Conservation (phyloP, 2,113 vertebrate genomes). For the Brienomyrus longianalis region DNA sequence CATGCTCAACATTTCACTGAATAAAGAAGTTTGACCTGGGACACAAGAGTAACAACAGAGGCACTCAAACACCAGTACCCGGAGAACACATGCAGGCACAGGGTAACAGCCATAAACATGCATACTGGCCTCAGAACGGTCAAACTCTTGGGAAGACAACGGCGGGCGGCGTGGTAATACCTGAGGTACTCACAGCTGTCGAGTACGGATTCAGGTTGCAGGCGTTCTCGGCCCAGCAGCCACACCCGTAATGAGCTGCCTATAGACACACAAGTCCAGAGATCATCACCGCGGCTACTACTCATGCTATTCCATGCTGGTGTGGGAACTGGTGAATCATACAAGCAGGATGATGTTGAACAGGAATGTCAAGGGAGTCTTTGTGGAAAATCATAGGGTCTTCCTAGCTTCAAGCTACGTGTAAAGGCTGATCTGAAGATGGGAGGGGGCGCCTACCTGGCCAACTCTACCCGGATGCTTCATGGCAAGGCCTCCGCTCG, state of each 20-base stretch:
- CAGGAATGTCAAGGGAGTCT: neutral
- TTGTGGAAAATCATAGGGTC: neutral
- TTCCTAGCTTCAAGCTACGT: neutral
- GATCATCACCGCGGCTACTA: neutral
- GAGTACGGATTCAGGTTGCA: conserved; percentile 84
- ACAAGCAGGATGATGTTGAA: neutral
- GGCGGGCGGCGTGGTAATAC: conserved; percentile 65
- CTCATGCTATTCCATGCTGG: neutral
- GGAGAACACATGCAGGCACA: neutral
- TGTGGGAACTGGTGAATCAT: neutral
- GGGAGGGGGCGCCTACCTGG: conserved; percentile 63
- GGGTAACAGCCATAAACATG: neutral
- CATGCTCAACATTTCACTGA: neutral
- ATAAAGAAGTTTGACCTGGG: neutral
- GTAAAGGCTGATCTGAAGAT: neutral
- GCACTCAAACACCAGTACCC: neutral
- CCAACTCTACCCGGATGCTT: conserved; percentile 96
- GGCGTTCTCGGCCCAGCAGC: conserved; percentile 97
- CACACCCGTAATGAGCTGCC: conserved; percentile 98
- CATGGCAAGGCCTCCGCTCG: conserved; percentile 94
- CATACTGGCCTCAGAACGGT: neutral
- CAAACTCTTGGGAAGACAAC: neutral
- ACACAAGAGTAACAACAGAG: neutral
- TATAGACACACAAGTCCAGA: conserved; percentile 42
- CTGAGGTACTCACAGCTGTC: conserved; percentile 99